Evolutionary conservation across 2,797 vertebrate species (phyloP).

Genomic region (Pipistrellus kuhlii): DNA sequence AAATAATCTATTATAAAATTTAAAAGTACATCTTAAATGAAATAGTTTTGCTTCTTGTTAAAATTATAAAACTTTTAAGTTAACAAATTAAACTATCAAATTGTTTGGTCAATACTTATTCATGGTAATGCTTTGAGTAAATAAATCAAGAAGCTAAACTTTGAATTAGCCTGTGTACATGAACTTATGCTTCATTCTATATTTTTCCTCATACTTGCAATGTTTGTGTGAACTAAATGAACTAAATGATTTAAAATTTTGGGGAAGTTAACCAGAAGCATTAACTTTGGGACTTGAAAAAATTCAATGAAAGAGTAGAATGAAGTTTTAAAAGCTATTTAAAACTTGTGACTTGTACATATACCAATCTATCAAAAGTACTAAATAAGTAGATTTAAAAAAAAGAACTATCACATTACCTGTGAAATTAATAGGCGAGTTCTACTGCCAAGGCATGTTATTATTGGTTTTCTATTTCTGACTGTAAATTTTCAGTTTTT

Average conservation of each 20-base stretch:
- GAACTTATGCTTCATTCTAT: neutral
- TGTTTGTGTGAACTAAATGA: neutral
- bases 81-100: neutral
- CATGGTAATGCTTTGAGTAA: neutral
- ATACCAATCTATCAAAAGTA: neutral
- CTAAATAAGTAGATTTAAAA: neutral
- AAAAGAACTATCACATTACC: neutral
- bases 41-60: conserved; percentile 20
- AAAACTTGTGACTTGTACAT: neutral
- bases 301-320: no score
- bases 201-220: neutral
- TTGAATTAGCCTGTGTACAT: neutral
- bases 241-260: neutral
- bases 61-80: conserved; percentile 1
- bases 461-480: neutral
- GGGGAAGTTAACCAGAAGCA: neutral
- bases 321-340: no score
- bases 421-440: neutral
- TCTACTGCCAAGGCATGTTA: neutral
- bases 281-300: no score
- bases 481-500: neutral
- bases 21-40: neutral
- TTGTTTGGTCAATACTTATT: neutral
- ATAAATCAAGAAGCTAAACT: neutral
- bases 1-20: neutral